phyloP scores from a whole-genome alignment of 2,797 vertebrate species.

The Onychomys torridus region DNA sequence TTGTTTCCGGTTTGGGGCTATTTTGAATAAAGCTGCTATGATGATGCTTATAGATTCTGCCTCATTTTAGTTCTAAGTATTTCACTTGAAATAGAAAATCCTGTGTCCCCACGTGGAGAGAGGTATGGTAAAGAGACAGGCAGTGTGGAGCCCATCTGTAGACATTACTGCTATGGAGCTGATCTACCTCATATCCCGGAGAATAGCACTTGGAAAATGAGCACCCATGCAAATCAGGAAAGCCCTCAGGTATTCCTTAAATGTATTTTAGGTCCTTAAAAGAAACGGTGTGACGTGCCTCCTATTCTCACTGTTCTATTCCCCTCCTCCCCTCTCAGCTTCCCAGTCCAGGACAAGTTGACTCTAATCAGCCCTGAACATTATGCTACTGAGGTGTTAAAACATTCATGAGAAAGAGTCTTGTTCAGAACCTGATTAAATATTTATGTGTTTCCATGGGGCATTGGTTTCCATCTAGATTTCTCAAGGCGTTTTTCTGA shows the following conservation, averaged over 20 bases:
- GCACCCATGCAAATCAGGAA: not conserved
- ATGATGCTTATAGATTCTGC: constrained; percentile 18
- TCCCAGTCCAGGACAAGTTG: not conserved
- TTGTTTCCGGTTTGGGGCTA: not conserved
- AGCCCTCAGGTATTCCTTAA: not conserved
- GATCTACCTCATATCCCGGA: not conserved
- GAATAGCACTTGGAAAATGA: constrained; percentile 52
- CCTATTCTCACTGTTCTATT: not conserved
- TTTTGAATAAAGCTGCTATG: constrained; percentile 23
- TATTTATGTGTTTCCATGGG: constrained; percentile 81
- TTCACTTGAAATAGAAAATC: constrained; percentile 35
- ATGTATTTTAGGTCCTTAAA: constrained; percentile 11
- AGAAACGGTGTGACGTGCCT: not conserved
- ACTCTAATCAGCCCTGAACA: constrained; percentile 56
- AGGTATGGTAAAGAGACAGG: not conserved
- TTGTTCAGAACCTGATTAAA: constrained; percentile 77
- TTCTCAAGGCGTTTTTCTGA: constrained; percentile 70
- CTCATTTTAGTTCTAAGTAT: not conserved
- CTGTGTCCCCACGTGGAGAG: not conserved
- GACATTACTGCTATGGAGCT: not conserved
- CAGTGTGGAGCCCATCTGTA: not conserved
- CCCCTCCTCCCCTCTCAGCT: not conserved
- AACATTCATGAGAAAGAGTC: constrained; percentile 77
- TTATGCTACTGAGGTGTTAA: constrained; percentile 58
- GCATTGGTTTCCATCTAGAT: constrained; percentile 74